Base-by-base conservation (phyloP, 2,888 invertebrate genomes). In the Apamea epomidion region DNA sequence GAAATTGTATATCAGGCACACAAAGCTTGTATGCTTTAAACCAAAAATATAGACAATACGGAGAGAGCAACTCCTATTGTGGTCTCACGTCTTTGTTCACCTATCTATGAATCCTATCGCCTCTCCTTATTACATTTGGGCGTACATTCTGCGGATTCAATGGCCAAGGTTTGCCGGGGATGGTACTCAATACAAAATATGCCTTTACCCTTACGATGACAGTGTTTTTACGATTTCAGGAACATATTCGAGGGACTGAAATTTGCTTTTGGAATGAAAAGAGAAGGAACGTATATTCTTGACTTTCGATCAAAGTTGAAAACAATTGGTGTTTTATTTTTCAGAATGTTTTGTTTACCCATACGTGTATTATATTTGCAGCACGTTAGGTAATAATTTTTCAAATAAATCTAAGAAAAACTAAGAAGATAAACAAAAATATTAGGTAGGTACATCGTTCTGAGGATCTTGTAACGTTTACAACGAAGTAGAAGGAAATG, bases 71-170 rank as follows among this genome's bases (percentile, higher is more conserved):
- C 82, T 85, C 86, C 91, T 86, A 93, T 94, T 94, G 94, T 94
- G 90, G 88, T 87, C 83, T 78, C 87, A 88, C 90, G 92, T 94
- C 94, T 94, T 94, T 94, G 94, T 94, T 93, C 92, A 90, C 90
- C 87, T 94, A 94, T 94, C 94, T 93, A 88, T 90, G 93, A 91
- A 91, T 92, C 93, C 93, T 93, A 93, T 94, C 93, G 91, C 88
- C 83, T 84, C 86, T 90, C 90, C 91, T 92, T 93, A 93, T 93
- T 92, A 93, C 91, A 82, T 91, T 91, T 86, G 89, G 89, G 90
- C 86, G 90, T 90, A 92, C 90, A 89, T 89, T 89, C 87, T 88
- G 81, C 74, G 81, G 87, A 88, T 87, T 90, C 90, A 91, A 91
- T 90, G 89, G 85, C 87, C 77, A 80, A 82, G 87, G 89, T 85